phyloP scores from a whole-genome alignment of 2,888 invertebrate genomes.

The Amiota communis region DNA sequence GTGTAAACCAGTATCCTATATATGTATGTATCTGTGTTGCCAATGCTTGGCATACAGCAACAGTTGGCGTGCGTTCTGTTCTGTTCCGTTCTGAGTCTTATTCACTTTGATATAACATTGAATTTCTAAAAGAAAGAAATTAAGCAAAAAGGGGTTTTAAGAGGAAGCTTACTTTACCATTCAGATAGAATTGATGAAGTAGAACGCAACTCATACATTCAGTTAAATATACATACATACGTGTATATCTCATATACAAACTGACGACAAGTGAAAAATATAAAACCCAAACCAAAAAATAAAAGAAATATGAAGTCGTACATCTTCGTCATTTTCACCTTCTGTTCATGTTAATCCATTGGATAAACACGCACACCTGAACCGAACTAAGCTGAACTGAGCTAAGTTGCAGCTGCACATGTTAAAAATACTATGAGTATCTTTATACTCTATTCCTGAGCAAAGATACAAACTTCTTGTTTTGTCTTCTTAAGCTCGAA shows the following conservation, averaged over 20 bases:
- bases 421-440: too few species aligned
- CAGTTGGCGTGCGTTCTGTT: too few species aligned
- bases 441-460: too few species aligned
- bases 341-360: conserved; percentile 56
- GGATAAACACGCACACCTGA: conserved; percentile 41
- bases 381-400: conserved; percentile 1
- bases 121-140: background rate
- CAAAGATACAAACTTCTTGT: too few species aligned
- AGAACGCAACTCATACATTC: background rate
- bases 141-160: background rate
- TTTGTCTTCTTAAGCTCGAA: background rate
- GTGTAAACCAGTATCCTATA: background rate
- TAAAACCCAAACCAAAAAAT: background rate
- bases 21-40: background rate
- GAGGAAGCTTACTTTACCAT: too few species aligned
- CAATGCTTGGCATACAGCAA: too few species aligned
- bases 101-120: too few species aligned
- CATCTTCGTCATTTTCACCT: conserved; percentile 34
- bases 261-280: background rate
- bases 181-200: conserved; percentile 15
- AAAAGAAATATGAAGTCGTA: conserved; percentile 21
- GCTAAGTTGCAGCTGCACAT: conserved; percentile 40
- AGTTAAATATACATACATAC: background rate
- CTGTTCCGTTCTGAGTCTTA: too few species aligned
- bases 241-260: too few species aligned